Percentiles rank a stretch among this genome's conserved stretches.
phyloP scores from a whole-genome alignment of 2,888 invertebrate species.

The Eremobia ochroleuca region DNA sequence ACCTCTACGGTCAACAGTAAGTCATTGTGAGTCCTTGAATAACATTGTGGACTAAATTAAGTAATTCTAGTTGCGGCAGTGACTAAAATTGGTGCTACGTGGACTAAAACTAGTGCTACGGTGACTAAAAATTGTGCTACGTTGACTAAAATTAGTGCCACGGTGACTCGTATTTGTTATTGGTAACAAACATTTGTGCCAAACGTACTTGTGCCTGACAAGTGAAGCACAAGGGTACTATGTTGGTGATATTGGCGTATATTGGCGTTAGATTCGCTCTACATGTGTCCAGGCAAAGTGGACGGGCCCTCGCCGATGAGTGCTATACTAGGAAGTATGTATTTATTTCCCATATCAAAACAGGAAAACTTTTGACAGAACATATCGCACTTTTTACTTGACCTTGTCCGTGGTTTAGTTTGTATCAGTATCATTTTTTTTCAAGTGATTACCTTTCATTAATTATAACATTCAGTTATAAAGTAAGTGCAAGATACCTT shows the following conservation, averaged over 20 bases:
- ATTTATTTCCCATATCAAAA: slow-evolving; percentile 25
- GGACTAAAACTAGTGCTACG: not conserved
- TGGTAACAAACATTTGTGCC: slow-evolving; percentile 43
- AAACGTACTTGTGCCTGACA: slow-evolving; percentile 37
- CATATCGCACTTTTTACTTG: slow-evolving; percentile 10
- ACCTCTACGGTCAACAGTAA: slow-evolving; percentile 5
- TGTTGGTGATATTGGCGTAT: slow-evolving; percentile 88
- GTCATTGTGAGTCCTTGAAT: slow-evolving; percentile 18
- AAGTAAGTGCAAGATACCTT: not conserved
- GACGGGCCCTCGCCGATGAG: slow-evolving; percentile 86
- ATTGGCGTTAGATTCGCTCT: slow-evolving; percentile 87
- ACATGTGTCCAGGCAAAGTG: slow-evolving; percentile 88
- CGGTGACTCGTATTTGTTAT: slow-evolving; percentile 37
- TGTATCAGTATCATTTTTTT: too few species aligned
- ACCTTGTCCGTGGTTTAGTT: not conserved
- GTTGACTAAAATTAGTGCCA: slow-evolving; percentile 3
- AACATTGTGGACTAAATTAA: not conserved
- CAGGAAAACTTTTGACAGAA: not conserved
- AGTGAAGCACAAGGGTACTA: slow-evolving; percentile 76
- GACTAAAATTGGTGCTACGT: not conserved
- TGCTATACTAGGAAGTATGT: slow-evolving; percentile 89
- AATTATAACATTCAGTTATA: not conserved
- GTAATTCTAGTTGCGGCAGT: not conserved
- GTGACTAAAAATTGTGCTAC: slow-evolving; percentile 7
- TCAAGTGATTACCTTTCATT: not conserved